These are phyloP conservation scores for Hypotaenidia okinawae DNA, from an alignment of 2,797 vertebrate species.

Conservation along the genomic window DNA sequence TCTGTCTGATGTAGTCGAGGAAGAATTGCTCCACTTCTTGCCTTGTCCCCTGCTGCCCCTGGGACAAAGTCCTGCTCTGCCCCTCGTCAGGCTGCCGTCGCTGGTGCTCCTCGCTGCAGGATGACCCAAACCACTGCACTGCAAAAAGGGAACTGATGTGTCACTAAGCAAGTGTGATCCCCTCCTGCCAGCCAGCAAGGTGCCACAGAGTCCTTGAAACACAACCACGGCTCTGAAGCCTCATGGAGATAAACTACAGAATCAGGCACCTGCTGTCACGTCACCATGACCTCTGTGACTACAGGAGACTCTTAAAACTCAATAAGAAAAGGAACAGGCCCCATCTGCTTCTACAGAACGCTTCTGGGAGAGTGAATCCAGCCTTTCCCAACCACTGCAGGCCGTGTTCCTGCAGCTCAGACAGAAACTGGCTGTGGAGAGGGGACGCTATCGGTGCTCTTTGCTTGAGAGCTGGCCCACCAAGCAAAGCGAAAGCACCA, in stretches of 20 bases:
- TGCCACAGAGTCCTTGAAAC: neutral
- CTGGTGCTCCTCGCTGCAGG: neutral
- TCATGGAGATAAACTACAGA: neutral
- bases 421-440: neutral
- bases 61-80: neutral
- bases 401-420: neutral
- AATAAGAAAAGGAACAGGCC: fast-evolving
- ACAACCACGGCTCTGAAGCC: neutral
- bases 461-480: neutral
- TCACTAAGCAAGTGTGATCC: fast-evolving
- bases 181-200: neutral
- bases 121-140: constrained; percentile 87
- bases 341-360: neutral
- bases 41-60: neutral
- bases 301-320: fast-evolving
- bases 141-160: neutral
- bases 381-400: neutral
- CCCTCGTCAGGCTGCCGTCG: neutral
- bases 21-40: constrained; percentile 83
- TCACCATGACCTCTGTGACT: fast-evolving
- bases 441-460: neutral
- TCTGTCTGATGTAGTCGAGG: constrained; percentile 84
- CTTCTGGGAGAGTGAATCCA: neutral
- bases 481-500: neutral
- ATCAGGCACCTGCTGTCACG: neutral